Base-by-base conservation (phyloP, 2,797 vertebrate genomes). In the Pelodytes ibericus region DNA sequence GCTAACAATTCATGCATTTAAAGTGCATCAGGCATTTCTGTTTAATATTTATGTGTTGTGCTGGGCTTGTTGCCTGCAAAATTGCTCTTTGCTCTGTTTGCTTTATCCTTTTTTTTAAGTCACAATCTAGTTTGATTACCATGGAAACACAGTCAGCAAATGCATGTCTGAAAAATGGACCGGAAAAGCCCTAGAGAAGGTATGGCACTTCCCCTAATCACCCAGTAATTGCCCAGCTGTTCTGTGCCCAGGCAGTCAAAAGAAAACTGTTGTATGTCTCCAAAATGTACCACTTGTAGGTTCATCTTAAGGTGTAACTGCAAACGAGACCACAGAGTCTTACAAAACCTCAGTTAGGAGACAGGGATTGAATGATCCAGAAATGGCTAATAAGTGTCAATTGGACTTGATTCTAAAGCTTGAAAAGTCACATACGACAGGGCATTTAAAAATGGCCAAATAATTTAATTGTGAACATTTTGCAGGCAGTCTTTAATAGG, bases 21-120 rank as follows among this genome's bases (percentile, higher is more conserved):
- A 26, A n/a, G 63, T 24, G 56, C 25, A 64, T 11, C 13, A 29
- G 53, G 41, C 53, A 68, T 68, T 51, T 53, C 57, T 27, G 56
- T 78, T 67, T 67, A 72, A 67, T 72, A 67, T 78, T 67, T 67
- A 72, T 66, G 70, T 51, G 56, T 78, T 72, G 56, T 57, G 15
- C 41, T 61, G 67, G 74, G 59, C 67, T 64, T 64, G 41, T 78
- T 78, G 69, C 56, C 70, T 66, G 57, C 66, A 33, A 76, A 76
- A 76, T 71, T 70, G 60, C 59, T 77, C 53, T 72, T 66, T 64
- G 26, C 74, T 59, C 36, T n/a, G 49, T 63, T 69, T 72, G 47
- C 29, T 69, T 69, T 69, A 69, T 56, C 29, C 49, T 13, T 59
- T 63, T n/a, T 58, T 71, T 77, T 18, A 69, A 61, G 44, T 57